Evolutionary conservation across 2,797 vertebrate genomes (phyloP), one percentile per base, ranked within the genome.

Genomic region (Neosalanx taihuensis): DNA sequence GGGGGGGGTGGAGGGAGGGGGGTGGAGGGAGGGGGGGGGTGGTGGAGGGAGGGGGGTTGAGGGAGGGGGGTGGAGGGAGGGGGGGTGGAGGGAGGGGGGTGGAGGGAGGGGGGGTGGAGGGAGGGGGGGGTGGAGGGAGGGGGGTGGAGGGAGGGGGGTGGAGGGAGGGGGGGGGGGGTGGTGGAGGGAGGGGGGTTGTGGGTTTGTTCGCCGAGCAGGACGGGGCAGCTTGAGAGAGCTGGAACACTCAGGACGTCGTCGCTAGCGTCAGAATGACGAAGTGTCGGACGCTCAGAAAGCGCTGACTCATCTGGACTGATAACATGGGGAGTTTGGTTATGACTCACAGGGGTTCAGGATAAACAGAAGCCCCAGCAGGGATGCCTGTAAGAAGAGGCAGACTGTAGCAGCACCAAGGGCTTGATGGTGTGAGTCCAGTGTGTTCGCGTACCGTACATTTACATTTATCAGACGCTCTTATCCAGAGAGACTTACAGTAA

Each of bases 251-350:
- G 35, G 70, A 77, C 74, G 75, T 80, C 65, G 64, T 72, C 71
- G 77, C 73, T 60, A 65, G 70, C 72, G 23, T 64, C 66, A 72
- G 31, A 68, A 71, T 31, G 74, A 81, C 60, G 72, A 64, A 64
- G 72, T 70, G 58, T 58, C 9, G 0, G 18, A 9, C 73, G 81
- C 76, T 23, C 80, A 87, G 85, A 86, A 81, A 15, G 26, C 73
- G 76, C 63, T 35, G 66, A 86, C 83, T 87, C 85, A 87, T 74
- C 56, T 69, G 18, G 60, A 83, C 82, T 56, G 73, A 73, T 75
- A 70, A 53, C 72, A 29, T 75, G 46, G 81, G 73, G 31, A 69
- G 72, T 86, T 87, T 88, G 74, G 2, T 74, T 86, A 85, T 87
- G 86, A 84, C 71, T 78, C 77, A 79, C 73, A 49, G 70, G 57